Evolutionary conservation across 2,797 vertebrate species (phyloP), one percentile per base, ranked within the genome.

Genomic region (Coluber constrictor): DNA sequence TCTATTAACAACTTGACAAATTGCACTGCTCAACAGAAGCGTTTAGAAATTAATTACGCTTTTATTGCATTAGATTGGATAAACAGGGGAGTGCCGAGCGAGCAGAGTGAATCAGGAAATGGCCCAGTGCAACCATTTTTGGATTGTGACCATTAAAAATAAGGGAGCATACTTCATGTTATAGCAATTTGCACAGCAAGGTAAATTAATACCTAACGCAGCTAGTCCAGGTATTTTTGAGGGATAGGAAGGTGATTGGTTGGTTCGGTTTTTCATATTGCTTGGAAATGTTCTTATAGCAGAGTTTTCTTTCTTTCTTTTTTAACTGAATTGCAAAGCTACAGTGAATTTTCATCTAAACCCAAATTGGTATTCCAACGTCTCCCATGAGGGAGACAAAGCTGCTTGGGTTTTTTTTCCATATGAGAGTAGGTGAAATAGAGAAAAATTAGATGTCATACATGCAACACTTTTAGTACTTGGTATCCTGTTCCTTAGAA

Each of bases 1-100:
- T 98, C 98, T 98, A 98, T 98, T 98, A 98, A 98, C 98, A 97
- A 98, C 97, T 98, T 98, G 98, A 98, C 98, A 98, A 98, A 98
- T 98, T 98, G 98, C 97, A 97, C 97, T 27, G 97, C 97, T 98
- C 98, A 98, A 98, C 95, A 29, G 97, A 98, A 98, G 97, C 97
- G 89, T 98, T 98, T 98, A 98, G 97, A 98, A 98, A 98, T 98
- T 98, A 98, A 98, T 98, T 98, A 98, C 95, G 97, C 98, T 98
- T 98, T 98, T 98, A 98, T 98, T 98, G 98, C 98, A 96, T 97
- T 97, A 97, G 97, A 98, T 98, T 18, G 97, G 97, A 98, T 98
- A 98, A 98, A 98, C 97, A 98, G 96, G 96, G 96, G 97, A 97
- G 95, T 8, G 54, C 89, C 4, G 60, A 93, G 86, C 92, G 94